Evolutionary conservation across 2,888 invertebrate species (phyloP), one percentile per base, ranked within the genome.

Genomic region (Hybos culiciformis): DNA sequence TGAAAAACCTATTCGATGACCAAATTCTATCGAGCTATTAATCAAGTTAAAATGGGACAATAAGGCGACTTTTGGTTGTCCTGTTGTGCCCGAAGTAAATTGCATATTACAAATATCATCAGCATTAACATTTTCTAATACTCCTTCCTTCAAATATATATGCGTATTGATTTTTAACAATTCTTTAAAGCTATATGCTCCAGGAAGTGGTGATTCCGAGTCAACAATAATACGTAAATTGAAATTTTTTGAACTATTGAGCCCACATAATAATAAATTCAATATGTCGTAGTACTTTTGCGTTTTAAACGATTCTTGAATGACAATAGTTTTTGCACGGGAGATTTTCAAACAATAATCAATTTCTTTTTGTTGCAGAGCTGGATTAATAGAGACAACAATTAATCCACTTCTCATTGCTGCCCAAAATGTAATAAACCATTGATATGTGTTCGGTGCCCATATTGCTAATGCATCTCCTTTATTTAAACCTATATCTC

Each of bases 61-160:
- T 0, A 76, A 58, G 0, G 80, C 75, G 3, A 83, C 90, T 62
- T 91, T 91, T 1, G 90, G 84, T 31, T 66, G 56, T 2, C 74
- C 74, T 0, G 90, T 86, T 1, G 85, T 85, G 15, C 85, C 86
- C 2, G 88, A 90, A 2, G 88, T 87, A 57, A 87, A 88, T 58
- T 86, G 78, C 50, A 92, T 79, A 58, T 83, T 85, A 52, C 75
- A 77, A 1, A 78, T 71, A 34, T 74, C 73, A 58, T 82, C 80
- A 26, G 83, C 76, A 55, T 80, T 77, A 5, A 52, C 50, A 5
- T 56, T 55, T 41, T 60, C 57, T 15, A 49, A 50, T 9, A 37
- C 18, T 14, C 31, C 53, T 14, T 42, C 41, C 41, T 54, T 51
- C 12, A 60, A n/a, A 18, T 48, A 54, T 8, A 29, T 29, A 4